Base-by-base conservation (phyloP, 2,113 vertebrate genomes). In the Toxostoma redivivum region DNA sequence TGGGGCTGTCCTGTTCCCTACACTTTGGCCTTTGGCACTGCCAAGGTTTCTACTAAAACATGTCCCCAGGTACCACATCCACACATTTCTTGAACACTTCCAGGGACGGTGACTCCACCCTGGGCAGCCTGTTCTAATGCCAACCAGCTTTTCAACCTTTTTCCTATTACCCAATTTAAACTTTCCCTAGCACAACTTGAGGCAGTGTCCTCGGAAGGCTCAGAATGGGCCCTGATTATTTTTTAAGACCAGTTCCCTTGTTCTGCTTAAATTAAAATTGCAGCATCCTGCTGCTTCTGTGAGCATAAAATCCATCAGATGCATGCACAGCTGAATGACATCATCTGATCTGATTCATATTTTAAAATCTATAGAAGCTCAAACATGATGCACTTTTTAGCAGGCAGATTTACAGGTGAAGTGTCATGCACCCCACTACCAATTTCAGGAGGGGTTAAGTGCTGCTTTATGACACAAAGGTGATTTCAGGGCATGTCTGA, bases 201-300 rank as follows among this genome's bases (percentile, higher is more conserved):
- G 45, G 31, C 48, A 19, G 12, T 5, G 15, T 45, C 28, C 51
- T 67, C 24, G 45, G 60, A 37, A 70, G 30, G 19, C 76, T 88
- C 3, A 1, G 31, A 33, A 0, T 0, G 1, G 17, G 15, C 7
- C 8, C 33, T 8, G 28, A 11, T 30, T 67, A 25, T 27, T 47
- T 90, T 86, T 84, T n/a, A 44, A 69, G 78, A 67, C 20, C 47
- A 71, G 19, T 16, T 90, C 48, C 58, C 25, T 45, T 10, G 5
- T 69, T 76, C 15, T 0, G 0, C 17, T 56, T 33, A 35, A 90
- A 82, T 35, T 72, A 57, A 76, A 53, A 81, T n/a, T 76, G 67
- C 61, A 76, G 31, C 51, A 77, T 62, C 54, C 79, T 81, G 27
- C 44, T 73, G 74, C 69, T 72, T 40, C 47, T 35, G 15, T 15